Conservation (phyloP, 2,113 vertebrate genomes). For the Verasper variegatus region DNA sequence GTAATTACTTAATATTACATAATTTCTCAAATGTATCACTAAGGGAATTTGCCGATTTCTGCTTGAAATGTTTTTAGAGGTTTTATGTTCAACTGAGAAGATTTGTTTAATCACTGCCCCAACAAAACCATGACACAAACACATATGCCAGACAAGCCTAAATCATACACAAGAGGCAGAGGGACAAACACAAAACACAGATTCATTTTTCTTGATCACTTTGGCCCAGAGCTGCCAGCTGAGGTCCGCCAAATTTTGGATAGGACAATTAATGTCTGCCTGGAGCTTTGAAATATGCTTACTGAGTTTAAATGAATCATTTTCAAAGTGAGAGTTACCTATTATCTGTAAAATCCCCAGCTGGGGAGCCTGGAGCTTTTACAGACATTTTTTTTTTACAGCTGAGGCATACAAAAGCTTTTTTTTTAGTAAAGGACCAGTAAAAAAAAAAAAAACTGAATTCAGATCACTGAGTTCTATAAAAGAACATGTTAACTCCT, state of each 20-base stretch:
- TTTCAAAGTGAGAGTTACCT: slow-evolving; percentile 23
- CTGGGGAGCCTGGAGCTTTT: neutral
- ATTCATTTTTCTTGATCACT: slow-evolving; percentile 1
- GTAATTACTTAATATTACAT: neutral
- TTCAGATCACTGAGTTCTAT: neutral
- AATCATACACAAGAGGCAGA: slow-evolving; percentile 3
- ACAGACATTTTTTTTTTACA: slow-evolving; percentile 20
- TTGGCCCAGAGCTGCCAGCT: slow-evolving; percentile 18
- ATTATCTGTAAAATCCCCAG: slow-evolving; percentile 18
- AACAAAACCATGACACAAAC: neutral
- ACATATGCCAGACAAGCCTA: neutral
- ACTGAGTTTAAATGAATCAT: slow-evolving; percentile 34
- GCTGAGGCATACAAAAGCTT: neutral
- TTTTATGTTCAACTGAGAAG: neutral
- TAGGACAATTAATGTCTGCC: slow-evolving; percentile 12
- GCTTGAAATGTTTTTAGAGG: neutral
- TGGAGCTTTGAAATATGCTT: slow-evolving; percentile 30
- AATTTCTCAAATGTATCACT: neutral
- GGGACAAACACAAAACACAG: neutral
- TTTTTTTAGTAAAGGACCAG: neutral
- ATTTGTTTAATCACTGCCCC: neutral
- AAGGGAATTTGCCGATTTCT: neutral
- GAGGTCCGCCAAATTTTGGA: neutral
- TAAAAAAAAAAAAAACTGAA: neutral
- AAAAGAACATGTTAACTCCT: neutral